phyloP scores from a whole-genome alignment of 2,113 vertebrate species.

The Panurus biarmicus region DNA sequence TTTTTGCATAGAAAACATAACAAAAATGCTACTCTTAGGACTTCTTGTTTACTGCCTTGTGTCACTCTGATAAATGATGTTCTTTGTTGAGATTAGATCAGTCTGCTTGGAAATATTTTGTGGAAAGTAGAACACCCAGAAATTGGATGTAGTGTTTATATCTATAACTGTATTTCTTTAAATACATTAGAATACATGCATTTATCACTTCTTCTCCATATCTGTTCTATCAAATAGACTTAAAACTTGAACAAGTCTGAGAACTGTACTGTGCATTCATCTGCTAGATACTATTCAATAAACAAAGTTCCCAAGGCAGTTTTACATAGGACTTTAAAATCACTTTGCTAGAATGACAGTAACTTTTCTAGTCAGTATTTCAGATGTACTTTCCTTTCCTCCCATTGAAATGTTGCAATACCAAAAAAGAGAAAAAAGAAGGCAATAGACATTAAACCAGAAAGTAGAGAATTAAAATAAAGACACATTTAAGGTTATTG shows the following conservation, averaged over 20 bases:
- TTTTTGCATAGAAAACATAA: not conserved
- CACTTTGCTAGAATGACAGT: not conserved
- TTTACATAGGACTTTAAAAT: not conserved
- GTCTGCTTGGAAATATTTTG: not conserved
- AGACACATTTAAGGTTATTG: not conserved
- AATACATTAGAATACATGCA: conserved; percentile 34
- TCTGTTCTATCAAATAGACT: conserved; percentile 30
- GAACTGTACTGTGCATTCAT: not conserved
- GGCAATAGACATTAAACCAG: not conserved
- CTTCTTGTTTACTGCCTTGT: not conserved
- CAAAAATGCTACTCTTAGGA: not conserved
- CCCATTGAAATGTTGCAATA: not conserved
- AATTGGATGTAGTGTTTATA: conserved; percentile 16
- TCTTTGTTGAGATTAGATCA: conserved; percentile 32
- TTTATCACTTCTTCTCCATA: conserved; percentile 18
- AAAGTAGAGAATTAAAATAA: not conserved
- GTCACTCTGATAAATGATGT: conserved; percentile 21
- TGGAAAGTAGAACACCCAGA: conserved; percentile 18
- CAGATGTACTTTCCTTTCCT: not conserved
- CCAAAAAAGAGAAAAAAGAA: not conserved
- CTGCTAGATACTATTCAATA: conserved; percentile 16
- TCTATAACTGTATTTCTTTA: conserved; percentile 7
- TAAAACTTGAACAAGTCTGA: conserved; percentile 7
- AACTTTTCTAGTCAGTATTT: conserved; percentile 10
- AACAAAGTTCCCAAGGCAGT: not conserved